Evolutionary conservation across 2,113 vertebrate species (phyloP), one percentile per base, ranked within the genome.

Genomic region (Cynocephalus volans): DNA sequence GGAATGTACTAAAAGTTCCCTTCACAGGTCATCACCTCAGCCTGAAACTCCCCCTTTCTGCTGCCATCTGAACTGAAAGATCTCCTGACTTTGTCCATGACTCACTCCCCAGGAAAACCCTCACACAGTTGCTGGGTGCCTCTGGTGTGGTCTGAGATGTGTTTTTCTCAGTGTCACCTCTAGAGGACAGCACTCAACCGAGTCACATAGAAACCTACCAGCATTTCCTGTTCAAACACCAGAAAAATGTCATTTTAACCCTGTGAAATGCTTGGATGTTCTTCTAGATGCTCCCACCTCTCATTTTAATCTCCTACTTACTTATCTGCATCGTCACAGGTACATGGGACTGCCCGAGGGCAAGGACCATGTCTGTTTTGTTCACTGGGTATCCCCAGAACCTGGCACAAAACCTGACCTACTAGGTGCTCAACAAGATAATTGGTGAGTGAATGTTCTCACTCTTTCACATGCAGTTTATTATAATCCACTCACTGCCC

Each of bases 71-170:
- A 50, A 8, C 15, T 8, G 58, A 45, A 60, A 50, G n/a, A 12
- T 28, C 33, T 75, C 62, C 41, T 15, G 33, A 21, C 17, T 70
- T 48, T 41, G 10, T 24, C 28, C 36, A 4, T 0, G 26, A 45
- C 80, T 62, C 18, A 6, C 28, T 56, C 23, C 12, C 50, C 24
- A 9, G 33, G 45, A 82, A 83, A 48, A 26, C 11, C 33, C 17
- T 73, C 28, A 3, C 17, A 7, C 36, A 15, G 11, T 45, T 21
- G 1, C 45, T 50, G 17, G 1, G 2, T 17, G 8, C 9, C n/a
- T 84, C 33, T 14, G 14, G 12, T 9, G 41, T 64, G 13, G 5
- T 54, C 14, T 9, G n/a, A 21, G 9, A 28, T 12, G 21, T 75
- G 31, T 21, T 82, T 64, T 67, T 65, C 65, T 82, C 36, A 84